Percentiles rank a stretch among this genome's conserved stretches.
Evolutionary conservation across 1,140 invertebrate species (phyloP).

Genomic region (Ceratitis capitata): DNA sequence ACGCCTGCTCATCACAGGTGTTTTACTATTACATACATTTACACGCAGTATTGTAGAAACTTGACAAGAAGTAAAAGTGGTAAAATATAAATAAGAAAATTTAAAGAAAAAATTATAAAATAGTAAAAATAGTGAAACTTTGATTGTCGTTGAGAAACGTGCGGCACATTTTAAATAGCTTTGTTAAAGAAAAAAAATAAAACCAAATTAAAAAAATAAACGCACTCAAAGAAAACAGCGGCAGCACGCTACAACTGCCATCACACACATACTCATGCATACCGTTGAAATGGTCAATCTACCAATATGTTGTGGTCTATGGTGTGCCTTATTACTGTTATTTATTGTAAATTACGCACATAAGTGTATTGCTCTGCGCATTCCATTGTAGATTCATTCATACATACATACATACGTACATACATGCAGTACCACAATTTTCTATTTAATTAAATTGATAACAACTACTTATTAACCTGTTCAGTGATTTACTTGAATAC

Average conservation of each 20-base stretch:
- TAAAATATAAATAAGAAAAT: neutral
- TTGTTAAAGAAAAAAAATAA: neutral
- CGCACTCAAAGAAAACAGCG: neutral
- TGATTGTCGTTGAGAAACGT: neutral
- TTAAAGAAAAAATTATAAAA: neutral
- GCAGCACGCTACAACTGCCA: neutral
- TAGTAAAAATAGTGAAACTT: slow-evolving; percentile 15
- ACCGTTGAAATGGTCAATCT: neutral
- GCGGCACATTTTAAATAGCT: slow-evolving; percentile 24
- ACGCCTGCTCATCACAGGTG: neutral
- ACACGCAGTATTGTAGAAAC: neutral
- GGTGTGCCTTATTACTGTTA: neutral
- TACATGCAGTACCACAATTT: neutral
- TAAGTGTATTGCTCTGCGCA: neutral
- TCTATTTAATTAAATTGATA: slow-evolving; percentile 27
- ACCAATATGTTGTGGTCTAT: neutral
- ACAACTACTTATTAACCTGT: slow-evolving; percentile 14
- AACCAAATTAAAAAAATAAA: neutral
- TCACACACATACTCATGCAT: neutral
- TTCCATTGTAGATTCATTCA: too few species aligned
- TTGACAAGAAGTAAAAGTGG: neutral
- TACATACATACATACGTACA: too few species aligned
- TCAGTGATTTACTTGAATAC: neutral
- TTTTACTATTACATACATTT: neutral
- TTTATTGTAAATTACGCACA: neutral